phyloP scores from a whole-genome alignment of 2,797 vertebrate species.

The Epinephelus awoara region DNA sequence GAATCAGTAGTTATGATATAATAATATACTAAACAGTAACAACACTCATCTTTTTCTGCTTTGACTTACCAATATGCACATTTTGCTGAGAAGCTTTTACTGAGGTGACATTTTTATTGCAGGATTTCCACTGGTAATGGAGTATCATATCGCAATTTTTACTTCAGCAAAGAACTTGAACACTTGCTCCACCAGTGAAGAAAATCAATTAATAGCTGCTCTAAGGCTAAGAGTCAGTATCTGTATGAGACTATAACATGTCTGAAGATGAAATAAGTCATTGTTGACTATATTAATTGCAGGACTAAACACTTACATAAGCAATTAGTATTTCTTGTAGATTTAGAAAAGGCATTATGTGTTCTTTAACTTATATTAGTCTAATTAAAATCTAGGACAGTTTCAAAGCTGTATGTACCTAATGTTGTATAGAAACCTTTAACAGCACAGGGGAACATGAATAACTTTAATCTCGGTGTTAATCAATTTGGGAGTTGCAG shows the following conservation, averaged over 20 bases:
- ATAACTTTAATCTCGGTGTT: not conserved
- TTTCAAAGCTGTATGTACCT: not conserved
- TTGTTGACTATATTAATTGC: not conserved
- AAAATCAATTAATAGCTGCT: not conserved
- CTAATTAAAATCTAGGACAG: not conserved
- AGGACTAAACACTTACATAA: not conserved
- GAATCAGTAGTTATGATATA: too few relatives aligned
- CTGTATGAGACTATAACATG: not conserved
- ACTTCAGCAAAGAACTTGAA: not conserved
- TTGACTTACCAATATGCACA: too few relatives aligned
- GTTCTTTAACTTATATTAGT: not conserved
- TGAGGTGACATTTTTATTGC: too few relatives aligned
- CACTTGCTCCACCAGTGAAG: not conserved
- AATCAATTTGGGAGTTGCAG: not conserved
- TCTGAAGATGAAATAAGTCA: not conserved
- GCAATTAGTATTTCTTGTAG: not conserved
- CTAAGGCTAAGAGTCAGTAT: not conserved
- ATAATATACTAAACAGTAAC: too few relatives aligned
- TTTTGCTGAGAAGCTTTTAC: too few relatives aligned
- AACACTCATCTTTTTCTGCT: too few relatives aligned
- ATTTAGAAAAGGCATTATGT: not conserved
- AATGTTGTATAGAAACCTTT: not conserved
- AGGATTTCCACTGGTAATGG: too few relatives aligned
- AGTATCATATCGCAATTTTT: too few relatives aligned
- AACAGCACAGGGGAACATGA: not conserved